Conservation (phyloP, 2,888 invertebrate species). For the Campoletis raptor region DNA sequence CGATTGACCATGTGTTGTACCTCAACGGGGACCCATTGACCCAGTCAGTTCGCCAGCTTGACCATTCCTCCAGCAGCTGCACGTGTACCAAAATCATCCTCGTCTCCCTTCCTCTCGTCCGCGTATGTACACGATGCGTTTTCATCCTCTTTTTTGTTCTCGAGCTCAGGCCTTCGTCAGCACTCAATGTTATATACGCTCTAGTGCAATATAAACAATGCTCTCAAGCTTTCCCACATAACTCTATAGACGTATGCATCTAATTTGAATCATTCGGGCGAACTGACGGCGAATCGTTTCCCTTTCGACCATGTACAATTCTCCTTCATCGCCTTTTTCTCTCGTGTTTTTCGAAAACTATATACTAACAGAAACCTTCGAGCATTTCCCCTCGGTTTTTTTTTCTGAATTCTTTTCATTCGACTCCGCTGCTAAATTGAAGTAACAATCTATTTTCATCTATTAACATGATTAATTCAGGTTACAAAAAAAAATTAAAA, state of each 20-base stretch:
- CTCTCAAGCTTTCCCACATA: conserved; percentile 33
- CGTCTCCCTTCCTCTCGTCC: conserved; percentile 32
- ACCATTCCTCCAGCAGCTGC: conserved; percentile 59
- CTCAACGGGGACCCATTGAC: conserved; percentile 67
- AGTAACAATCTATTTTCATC: background rate
- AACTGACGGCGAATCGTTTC: conserved; percentile 48
- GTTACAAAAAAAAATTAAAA: background rate
- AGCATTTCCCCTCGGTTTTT: background rate
- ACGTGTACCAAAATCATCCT: conserved; percentile 27
- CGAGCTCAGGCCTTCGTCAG: conserved; percentile 44
- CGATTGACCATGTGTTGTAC: conserved; percentile 61
- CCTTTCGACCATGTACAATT: conserved; percentile 30
- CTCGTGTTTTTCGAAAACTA: conserved; percentile 1
- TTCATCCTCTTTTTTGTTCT: conserved; percentile 8
- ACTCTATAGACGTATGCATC: conserved; percentile 8
- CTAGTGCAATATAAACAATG: conserved; percentile 42
- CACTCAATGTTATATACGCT: conserved; percentile 33
- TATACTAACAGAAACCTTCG: conserved; percentile 25
- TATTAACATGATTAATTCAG: background rate
- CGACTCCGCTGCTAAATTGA: background rate
- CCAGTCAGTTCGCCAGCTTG: conserved; percentile 62
- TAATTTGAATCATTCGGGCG: conserved; percentile 46
- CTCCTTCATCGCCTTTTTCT: background rate
- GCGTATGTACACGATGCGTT: conserved; percentile 29
- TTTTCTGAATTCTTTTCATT: background rate